Evolutionary conservation across 2,113 vertebrate genomes (phyloP).

Genomic region (Phalacrocorax pelagicus): DNA sequence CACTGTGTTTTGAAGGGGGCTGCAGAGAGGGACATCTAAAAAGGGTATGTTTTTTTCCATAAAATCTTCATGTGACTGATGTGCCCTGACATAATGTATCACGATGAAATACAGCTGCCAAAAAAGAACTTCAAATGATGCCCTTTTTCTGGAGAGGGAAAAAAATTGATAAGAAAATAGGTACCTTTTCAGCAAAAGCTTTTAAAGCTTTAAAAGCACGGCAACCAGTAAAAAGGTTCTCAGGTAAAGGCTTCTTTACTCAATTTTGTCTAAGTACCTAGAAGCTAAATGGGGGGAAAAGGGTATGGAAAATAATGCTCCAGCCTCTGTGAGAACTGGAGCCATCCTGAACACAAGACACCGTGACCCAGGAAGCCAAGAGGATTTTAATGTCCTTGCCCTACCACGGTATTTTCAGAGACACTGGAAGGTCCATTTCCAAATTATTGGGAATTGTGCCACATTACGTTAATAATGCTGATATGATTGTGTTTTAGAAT

Average conservation of each 20-base stretch:
- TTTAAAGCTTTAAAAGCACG: conserved; percentile 60
- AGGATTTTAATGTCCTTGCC: neutral
- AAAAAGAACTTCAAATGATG: conserved; percentile 59
- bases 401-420: neutral
- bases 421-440: neutral
- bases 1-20: neutral
- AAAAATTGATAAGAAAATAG: conserved; percentile 65
- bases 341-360: neutral
- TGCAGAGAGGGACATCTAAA: conserved; percentile 26
- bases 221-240: conserved; percentile 60
- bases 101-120: conserved; percentile 60
- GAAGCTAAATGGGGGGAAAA: conserved; percentile 58
- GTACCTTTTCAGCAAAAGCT: conserved; percentile 64
- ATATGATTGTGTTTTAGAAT: neutral
- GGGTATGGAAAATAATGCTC: conserved; percentile 58
- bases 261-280: conserved; percentile 62
- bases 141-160: conserved; percentile 12
- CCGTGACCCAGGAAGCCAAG: conserved; percentile 24
- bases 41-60: conserved; percentile 9
- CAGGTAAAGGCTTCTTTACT: conserved; percentile 54
- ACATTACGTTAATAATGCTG: neutral
- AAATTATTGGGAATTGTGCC: neutral
- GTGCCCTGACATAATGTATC: conserved; percentile 60
- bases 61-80: conserved; percentile 59
- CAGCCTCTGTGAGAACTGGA: conserved; percentile 10